phyloP scores from a whole-genome alignment of 2,113 vertebrate genomes.

The Scortum barcoo region DNA sequence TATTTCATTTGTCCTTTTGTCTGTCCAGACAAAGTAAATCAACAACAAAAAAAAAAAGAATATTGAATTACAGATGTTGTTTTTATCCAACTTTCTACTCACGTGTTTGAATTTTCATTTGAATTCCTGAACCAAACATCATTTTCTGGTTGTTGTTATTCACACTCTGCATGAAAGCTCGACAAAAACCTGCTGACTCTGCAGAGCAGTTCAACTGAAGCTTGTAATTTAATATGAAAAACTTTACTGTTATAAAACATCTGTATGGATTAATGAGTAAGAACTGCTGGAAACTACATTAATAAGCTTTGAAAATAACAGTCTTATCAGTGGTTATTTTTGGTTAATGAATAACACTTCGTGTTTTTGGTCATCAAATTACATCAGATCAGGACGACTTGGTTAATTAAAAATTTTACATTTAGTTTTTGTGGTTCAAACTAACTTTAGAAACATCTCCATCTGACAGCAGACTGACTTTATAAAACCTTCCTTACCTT shows the following conservation, averaged over 20 bases:
- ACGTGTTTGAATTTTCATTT: conserved; percentile 58
- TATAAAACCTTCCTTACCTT: not conserved
- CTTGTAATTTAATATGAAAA: too few relatives aligned
- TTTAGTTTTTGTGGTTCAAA: not conserved
- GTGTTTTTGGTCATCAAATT: too few relatives aligned
- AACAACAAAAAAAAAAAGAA: not conserved
- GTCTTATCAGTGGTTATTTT: too few relatives aligned
- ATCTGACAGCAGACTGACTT: not conserved
- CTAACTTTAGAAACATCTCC: not conserved
- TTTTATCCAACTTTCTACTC: conserved; percentile 35
- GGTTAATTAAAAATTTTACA: not conserved
- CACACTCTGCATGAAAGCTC: conserved; percentile 39
- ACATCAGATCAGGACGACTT: not conserved
- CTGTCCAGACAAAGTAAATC: not conserved
- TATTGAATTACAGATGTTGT: not conserved
- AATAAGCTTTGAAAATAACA: too few relatives aligned
- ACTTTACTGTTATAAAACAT: too few relatives aligned
- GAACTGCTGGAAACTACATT: too few relatives aligned
- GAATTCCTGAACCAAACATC: conserved; percentile 54
- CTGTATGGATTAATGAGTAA: too few relatives aligned
- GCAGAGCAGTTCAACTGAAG: too few relatives aligned
- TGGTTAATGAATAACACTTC: too few relatives aligned
- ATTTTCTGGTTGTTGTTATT: conserved; percentile 39
- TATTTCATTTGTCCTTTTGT: not conserved
- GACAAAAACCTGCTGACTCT: conserved; percentile 31